Conservation (phyloP, 2,113 vertebrate genomes). For the Grammomys dolichurus region DNA sequence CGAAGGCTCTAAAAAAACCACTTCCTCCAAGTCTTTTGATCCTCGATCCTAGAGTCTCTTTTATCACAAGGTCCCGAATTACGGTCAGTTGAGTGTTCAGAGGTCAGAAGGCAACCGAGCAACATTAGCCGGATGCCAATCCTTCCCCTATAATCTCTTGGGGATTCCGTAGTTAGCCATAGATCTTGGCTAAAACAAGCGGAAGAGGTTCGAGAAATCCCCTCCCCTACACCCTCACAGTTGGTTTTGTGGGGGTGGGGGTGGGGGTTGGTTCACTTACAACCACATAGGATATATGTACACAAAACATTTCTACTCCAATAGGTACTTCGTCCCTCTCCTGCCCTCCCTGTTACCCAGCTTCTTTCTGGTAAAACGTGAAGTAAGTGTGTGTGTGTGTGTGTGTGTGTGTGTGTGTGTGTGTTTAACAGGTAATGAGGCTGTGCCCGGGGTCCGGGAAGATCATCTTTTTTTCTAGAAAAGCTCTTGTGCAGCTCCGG, state of each 20-base stretch:
- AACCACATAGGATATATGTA: neutral
- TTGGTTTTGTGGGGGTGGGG: too few species aligned
- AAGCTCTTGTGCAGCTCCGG: constrained; percentile 45
- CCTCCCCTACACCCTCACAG: neutral
- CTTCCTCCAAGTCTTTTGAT: neutral
- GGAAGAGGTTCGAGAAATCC: neutral
- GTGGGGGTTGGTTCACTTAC: neutral
- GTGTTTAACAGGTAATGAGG: constrained; percentile 58
- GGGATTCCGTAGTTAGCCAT: neutral
- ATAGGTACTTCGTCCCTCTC: neutral
- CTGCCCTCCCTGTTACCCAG: neutral
- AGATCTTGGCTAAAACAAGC: constrained; percentile 18
- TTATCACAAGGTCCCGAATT: neutral
- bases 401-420: neutral
- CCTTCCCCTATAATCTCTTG: rapidly evolving
- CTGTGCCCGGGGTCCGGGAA: constrained; percentile 64
- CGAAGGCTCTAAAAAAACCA: neutral
- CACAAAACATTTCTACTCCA: neutral
- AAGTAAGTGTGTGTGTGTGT: constrained; percentile 22
- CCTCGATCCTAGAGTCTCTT: neutral
- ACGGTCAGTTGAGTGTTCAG: neutral
- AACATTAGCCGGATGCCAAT: neutral
- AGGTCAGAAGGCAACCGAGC: neutral
- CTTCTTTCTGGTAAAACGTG: constrained; percentile 18
- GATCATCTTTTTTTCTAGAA: constrained; percentile 33